Base-by-base conservation (phyloP, 2,797 vertebrate species). In the Peromyscus nudipes region DNA sequence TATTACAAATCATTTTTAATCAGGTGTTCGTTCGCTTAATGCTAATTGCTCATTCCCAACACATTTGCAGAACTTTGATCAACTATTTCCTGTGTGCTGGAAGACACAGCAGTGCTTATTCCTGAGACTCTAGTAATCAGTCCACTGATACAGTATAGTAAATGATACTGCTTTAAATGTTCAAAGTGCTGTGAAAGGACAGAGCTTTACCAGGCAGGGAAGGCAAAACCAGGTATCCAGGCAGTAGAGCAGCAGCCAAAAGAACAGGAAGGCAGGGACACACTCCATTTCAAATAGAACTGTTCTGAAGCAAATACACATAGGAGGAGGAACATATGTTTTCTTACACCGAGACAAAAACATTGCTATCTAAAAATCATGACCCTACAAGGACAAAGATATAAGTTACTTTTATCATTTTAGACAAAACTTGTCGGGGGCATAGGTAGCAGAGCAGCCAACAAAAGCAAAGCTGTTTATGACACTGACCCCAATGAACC, bases 291-390 rank as follows among this genome's bases (percentile, higher is more conserved):
- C 31, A 60, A 82, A 67, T 82, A 34, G 49, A 37, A 21, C 46
- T 92, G 7, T 75, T 81, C 34, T 37, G 13, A 83, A 92, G 62
- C 76, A 82, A 4, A 9, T n/a, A 37, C 40, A 37, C 49, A 5
- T 62, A 71, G 34, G 49, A 77, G 62, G 49, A 89, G 31, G 52
- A 89, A 43, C 13, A n/a, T 60, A 13, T 49, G 25, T 84, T 89
- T 89, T 88, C 46, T 31, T 91, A 49, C 29, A 62, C 73, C 31
- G 43, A 77, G 43, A 62, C 21, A 60, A 83, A 94, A 40, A 43
- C 65, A 12, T 23, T 12, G 52, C 71, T 71, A 64, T 81, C n/a
- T 64, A 88, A 91, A 92, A 88, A 92, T 67, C 88, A 65, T 67
- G 65, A 92, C n/a, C 46, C 46, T 34, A 40, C 27, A 76, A 92